Conservation (phyloP, 2,888 invertebrate genomes). For the Ganaspis brasiliensis region DNA sequence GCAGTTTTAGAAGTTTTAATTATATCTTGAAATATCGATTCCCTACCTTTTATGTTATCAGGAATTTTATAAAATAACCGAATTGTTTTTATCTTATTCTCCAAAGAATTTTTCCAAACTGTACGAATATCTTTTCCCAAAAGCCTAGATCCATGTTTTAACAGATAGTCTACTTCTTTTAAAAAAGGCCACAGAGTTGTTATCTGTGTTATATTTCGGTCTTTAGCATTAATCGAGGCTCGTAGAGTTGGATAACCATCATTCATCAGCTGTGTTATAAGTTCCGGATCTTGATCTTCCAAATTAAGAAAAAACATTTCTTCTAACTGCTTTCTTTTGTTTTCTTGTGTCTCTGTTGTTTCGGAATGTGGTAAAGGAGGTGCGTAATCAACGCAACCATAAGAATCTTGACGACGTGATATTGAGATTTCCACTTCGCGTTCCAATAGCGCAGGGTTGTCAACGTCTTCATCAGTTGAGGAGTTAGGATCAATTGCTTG, state of each 20-base stretch:
- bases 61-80: conserved; percentile 34
- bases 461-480: neutral
- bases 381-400: conserved; percentile 53
- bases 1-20: conserved; percentile 30
- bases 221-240: conserved; percentile 35
- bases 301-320: conserved; percentile 21
- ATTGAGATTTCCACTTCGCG: neutral
- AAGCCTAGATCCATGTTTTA: conserved; percentile 37
- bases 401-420: conserved; percentile 46
- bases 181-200: conserved; percentile 50
- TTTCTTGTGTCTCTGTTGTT: conserved; percentile 42
- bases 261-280: conserved; percentile 40
- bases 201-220: conserved; percentile 18
- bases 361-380: conserved; percentile 42
- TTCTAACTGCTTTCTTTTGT: conserved; percentile 34
- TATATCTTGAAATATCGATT: neutral
- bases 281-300: neutral
- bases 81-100: conserved; percentile 39
- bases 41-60: conserved; percentile 1
- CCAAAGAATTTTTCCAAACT: conserved; percentile 31
- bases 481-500: conserved; percentile 22
- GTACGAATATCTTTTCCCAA: conserved; percentile 40
- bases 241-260: conserved; percentile 45
- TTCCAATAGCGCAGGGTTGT: neutral
- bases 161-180: conserved; percentile 22